Conservation (phyloP, 2,888 invertebrate species). For the Xestia xanthographa region DNA sequence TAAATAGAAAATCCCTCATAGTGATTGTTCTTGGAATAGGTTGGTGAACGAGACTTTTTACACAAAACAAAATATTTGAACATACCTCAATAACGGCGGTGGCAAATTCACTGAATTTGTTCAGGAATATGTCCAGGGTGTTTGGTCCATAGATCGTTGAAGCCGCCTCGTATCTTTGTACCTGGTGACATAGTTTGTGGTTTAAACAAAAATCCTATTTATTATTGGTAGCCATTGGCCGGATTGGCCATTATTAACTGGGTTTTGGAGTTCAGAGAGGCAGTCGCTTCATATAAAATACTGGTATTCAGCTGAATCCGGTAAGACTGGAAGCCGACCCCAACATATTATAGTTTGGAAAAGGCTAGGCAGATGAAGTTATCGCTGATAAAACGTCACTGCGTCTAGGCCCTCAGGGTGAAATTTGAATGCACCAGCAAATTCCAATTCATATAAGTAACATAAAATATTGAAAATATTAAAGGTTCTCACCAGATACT, state of each 20-base stretch:
- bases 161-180: conserved; percentile 97
- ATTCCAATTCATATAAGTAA: background rate
- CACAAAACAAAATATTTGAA: background rate
- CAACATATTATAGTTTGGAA: background rate
- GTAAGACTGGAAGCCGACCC: background rate
- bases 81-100: conserved; percentile 88
- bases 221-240: too few relatives aligned
- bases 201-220: background rate
- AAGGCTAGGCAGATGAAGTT: background rate
- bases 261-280: background rate
- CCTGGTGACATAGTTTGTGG: conserved; percentile 81
- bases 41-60: too few relatives aligned
- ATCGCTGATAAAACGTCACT: background rate
- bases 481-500: conserved; percentile 90
- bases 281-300: background rate
- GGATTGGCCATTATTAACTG: background rate
- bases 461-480: too few relatives aligned
- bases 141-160: conserved; percentile 96
- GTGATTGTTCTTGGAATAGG: too few relatives aligned
- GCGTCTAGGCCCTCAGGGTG: background rate
- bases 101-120: conserved; percentile 92
- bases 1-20: too few relatives aligned
- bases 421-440: background rate
- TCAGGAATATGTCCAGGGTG: conserved; percentile 94
- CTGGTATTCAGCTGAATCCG: background rate